Evolutionary conservation across 2,113 vertebrate species (phyloP).

Genomic region (Stegostoma tigrinum): DNA sequence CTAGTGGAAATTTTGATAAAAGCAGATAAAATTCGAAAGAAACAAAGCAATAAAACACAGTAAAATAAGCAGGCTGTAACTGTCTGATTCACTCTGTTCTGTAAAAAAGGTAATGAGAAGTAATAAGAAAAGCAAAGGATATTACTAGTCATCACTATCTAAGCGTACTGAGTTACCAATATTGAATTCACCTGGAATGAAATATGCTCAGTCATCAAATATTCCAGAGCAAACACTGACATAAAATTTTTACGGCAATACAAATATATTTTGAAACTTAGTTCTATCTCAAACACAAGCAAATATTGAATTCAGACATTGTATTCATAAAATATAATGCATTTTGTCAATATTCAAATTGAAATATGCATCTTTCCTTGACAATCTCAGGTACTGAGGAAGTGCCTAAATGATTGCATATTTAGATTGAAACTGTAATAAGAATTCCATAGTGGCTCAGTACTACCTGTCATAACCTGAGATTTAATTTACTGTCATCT

Average conservation of each 20-base stretch:
- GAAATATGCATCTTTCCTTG: not conserved
- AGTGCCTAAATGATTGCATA: not conserved
- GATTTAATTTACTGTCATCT: not conserved
- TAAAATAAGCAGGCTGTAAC: not conserved
- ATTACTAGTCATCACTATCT: not conserved
- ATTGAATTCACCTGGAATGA: not conserved
- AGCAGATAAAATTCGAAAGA: not conserved
- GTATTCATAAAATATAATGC: conserved; percentile 10
- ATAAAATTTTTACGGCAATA: not conserved
- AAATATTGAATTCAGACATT: conserved; percentile 1
- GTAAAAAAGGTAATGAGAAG: not conserved
- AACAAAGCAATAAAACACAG: not conserved
- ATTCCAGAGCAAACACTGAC: not conserved
- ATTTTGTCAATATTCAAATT: conserved; percentile 29
- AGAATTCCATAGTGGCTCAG: not conserved
- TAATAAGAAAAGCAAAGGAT: not conserved
- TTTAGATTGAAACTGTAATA: not conserved
- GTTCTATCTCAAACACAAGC: not conserved
- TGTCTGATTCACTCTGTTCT: not conserved
- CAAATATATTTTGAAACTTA: not conserved
- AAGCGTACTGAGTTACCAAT: not conserved
- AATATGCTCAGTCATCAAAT: not conserved
- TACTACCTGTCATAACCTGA: not conserved
- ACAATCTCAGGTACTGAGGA: not conserved
- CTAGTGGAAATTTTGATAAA: not conserved